Conservation (phyloP, 2,113 vertebrate species). For the Edolisoma coerulescens region DNA sequence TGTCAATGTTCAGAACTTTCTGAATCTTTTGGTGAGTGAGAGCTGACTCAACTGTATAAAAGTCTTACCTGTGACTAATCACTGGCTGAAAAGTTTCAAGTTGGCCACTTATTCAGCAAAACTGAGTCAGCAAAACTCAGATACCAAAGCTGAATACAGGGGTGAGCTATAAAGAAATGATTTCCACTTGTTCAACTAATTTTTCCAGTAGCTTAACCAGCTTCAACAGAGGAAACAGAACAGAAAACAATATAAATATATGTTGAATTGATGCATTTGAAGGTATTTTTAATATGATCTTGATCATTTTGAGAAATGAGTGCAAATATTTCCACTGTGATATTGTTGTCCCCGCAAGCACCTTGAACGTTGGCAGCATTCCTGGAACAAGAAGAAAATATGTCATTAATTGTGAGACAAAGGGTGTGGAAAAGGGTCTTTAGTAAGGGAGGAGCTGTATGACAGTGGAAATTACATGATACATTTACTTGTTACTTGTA, state of each 20-base stretch:
- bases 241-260: neutral
- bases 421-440: neutral
- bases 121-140: neutral
- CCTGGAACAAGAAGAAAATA: neutral
- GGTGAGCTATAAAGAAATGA: neutral
- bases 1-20: neutral
- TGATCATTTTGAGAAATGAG: neutral
- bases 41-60: neutral
- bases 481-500: neutral
- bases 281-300: neutral
- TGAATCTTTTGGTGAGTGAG: neutral
- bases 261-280: neutral
- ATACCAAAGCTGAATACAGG: neutral
- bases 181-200: neutral
- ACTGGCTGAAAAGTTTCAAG: neutral
- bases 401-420: neutral
- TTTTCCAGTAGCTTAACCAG: neutral
- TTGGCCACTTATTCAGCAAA: neutral
- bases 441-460: neutral
- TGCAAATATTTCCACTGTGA: neutral
- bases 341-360: neutral
- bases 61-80: neutral
- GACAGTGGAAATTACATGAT: neutral
- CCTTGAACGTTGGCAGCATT: neutral
- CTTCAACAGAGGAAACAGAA: neutral